Percentiles rank a stretch among this genome's conserved stretches.
Evolutionary conservation across 2,113 vertebrate genomes (phyloP).

Genomic region (Aptenodytes forsteri): DNA sequence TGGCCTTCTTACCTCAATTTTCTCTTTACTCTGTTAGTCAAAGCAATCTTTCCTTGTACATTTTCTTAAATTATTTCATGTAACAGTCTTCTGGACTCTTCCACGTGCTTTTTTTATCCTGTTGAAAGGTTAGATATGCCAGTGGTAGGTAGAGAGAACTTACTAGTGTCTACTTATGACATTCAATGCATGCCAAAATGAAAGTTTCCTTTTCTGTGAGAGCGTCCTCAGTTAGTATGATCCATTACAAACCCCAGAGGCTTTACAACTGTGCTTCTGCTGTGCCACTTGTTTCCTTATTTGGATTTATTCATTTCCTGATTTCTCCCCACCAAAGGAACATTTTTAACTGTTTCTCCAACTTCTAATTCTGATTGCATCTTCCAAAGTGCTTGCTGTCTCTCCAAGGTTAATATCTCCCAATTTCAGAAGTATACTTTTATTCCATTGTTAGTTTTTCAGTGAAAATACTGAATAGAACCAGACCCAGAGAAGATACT

Average conservation of each 20-base stretch:
- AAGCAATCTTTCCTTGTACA: not conserved
- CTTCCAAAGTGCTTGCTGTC: not conserved
- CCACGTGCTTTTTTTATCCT: accelerated
- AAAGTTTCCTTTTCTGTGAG: not conserved
- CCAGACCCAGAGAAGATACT: not conserved
- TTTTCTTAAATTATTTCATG: not conserved
- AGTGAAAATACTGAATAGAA: not conserved
- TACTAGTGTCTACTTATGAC: too few species aligned
- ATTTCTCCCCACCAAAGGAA: not conserved
- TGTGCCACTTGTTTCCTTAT: not conserved
- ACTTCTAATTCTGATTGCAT: not conserved
- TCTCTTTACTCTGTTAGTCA: not conserved
- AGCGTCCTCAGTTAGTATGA: not conserved
- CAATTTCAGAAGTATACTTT: not conserved
- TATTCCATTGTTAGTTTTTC: not conserved
- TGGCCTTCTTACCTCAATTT: not conserved
- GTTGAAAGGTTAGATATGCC: not conserved
- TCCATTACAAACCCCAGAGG: not conserved
- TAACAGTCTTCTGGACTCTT: not conserved
- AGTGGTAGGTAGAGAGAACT: not conserved
- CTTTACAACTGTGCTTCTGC: not conserved
- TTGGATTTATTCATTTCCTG: not conserved
- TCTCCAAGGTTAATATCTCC: not conserved
- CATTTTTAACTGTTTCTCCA: not conserved
- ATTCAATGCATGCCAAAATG: not conserved